Base-by-base conservation (phyloP, 2,113 vertebrate species). In the Tautogolabrus adspersus region DNA sequence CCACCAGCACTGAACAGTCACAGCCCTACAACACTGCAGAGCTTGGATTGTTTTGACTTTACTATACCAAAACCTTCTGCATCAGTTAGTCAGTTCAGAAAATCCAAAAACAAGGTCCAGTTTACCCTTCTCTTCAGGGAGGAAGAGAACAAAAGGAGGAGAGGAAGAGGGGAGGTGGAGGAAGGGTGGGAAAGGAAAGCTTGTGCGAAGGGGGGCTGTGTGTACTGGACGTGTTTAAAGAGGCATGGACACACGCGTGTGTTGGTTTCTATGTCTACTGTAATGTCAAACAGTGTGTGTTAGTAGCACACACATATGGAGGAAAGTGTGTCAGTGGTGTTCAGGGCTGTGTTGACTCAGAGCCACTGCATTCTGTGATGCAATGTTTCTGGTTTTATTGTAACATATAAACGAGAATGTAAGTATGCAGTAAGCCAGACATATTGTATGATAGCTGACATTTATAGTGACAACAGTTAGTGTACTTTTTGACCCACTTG, bases 121-220 rank as follows among this genome's bases (percentile, higher is more conserved):
- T 42, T 76, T 61, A 65, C 6, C 37, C 40, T 55, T 47, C 67
- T 47, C 51, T 26, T 58, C 9, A 0, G 54, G 22, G 56, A 59
- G 72, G 15, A 47, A 51, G 56, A 64, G 51, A 67, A 79, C 72
- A 83, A 82, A 84, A 77, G 1, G 51, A 79, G 56, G 52, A 72
- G 74, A 63, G 60, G 58, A 54, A 64, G 61, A 63, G 40, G 52
- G 52, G 66, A 78, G 67, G 72, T 62, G 68, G 70, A 82, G 80
- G 56, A 75, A 86, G 70, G 79, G 72, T 79, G 74, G 65, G 75
- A 77, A 78, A 77, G 75, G 74, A 77, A 82, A 56, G 67, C 73
- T 26, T 6, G 34, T 78, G 40, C 38, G 6, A 8, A 15, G 34
- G 64, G 21, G 60, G 61, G 5, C 34, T 5, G n/a, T 38, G 57